Evolutionary conservation across 2,797 vertebrate species (phyloP), one percentile per base, ranked within the genome.

Genomic region (Enoplosus armatus): DNA sequence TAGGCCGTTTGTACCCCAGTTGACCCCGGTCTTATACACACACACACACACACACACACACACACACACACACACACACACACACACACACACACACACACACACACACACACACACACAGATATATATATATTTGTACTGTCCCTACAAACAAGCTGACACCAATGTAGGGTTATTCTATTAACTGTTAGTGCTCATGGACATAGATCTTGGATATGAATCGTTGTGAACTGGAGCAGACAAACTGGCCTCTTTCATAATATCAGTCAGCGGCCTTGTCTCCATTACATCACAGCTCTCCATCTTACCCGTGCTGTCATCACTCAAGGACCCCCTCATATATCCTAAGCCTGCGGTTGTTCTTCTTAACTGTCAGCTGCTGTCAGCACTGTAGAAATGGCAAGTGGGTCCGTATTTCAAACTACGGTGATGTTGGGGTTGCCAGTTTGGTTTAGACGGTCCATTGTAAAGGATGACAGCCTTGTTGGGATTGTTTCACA

Each of bases 351-450:
- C 68, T 79, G 87, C 41, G 90, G 88, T 89, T 86, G 90, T 95
- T 92, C 86, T 88, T 94, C 91, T 89, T 81, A 72, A 84, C 91
- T 93, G 93, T 92, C 94, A 91, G 89, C 84, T n/a, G 82, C 90
- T 94, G 92, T 93, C 93, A 91, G 87, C 64, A 2, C 78, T 33
- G 79, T 26, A 73, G 84, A 87, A 89, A 86, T 84, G 83, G 83
- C 91, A 90, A 89, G 85, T 85, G 83, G 84, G 78, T 75, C 85
- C 41, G 70, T 92, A 87, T 91, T 91, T 94, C 89, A 93, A 83
- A 75, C 72, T 6, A 33, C 22, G 65, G 48, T 65, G 83, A 83
- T 79, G 83, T 56, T 82, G 75, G 70, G 83, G 70, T 84, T 85
- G 87, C 83, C 72, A 70, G 80, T 83, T 90, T 43, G 43, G 89